Conservation (phyloP, 1,140 invertebrate species). For the Calosoma granatense region DNA sequence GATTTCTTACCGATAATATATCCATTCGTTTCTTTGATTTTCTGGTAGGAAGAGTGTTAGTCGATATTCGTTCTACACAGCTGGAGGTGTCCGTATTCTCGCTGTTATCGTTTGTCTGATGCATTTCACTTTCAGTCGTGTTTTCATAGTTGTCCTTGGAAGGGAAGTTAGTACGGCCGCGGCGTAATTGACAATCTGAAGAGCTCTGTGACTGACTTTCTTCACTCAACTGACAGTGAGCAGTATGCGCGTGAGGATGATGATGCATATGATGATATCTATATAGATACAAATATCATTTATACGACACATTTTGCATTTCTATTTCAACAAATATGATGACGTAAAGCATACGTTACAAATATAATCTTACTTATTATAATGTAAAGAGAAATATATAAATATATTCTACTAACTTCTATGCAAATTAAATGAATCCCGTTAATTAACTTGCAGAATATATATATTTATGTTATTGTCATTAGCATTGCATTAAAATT, state of each 20-base stretch:
- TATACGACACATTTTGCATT: no score
- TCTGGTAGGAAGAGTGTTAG: constrained; percentile 38
- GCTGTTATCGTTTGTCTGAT: constrained; percentile 33
- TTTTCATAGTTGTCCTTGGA: constrained; percentile 35
- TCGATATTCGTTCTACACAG: constrained; percentile 35
- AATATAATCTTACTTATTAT: no score
- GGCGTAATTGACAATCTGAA: constrained; percentile 20
- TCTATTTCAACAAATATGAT: no score
- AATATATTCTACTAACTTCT: no score
- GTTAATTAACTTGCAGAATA: no score
- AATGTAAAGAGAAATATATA: no score
- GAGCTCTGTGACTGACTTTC: constrained; percentile 22
- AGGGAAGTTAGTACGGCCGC: constrained; percentile 22
- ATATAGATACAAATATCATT: no score
- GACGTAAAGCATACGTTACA: no score
- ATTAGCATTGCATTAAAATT: no score
- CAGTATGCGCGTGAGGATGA: constrained; percentile 30
- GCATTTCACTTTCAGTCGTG: constrained; percentile 31
- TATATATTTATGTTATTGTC: no score
- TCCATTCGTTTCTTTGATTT: constrained; percentile 43
- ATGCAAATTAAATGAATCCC: no score
- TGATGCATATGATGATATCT: constrained; percentile 31
- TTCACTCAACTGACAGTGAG: constrained; percentile 33
- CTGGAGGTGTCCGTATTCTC: constrained; percentile 34
- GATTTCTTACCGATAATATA: constrained; percentile 34